These are phyloP conservation scores for Odontomachus brunneus DNA, from an alignment of 1,140 invertebrate genomes.

Conservation along the genomic window DNA sequence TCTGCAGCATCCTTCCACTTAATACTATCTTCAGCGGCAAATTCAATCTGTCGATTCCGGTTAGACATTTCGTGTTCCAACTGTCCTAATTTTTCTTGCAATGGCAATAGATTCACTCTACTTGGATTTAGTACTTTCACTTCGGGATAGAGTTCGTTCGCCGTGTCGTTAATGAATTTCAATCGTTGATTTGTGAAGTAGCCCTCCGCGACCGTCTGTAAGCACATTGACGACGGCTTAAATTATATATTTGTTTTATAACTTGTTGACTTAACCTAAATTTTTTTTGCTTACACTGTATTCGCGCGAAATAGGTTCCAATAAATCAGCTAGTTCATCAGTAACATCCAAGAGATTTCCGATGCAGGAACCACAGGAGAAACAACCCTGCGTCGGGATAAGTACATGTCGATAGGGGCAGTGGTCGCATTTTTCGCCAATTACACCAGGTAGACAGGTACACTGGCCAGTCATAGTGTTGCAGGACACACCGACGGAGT, in stretches of 20 bases:
- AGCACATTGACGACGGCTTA: constrained; percentile 56
- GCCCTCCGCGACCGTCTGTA: constrained; percentile 89
- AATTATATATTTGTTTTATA: neutral
- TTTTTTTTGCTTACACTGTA: constrained; percentile 87
- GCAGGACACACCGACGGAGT: constrained; percentile 95
- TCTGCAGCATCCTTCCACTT: constrained; percentile 86
- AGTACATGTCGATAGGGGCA: constrained; percentile 94
- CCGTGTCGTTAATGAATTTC: constrained; percentile 90
- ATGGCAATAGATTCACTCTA: constrained; percentile 87
- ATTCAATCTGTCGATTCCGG: constrained; percentile 87
- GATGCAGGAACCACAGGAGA: constrained; percentile 95
- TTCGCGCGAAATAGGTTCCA: constrained; percentile 89
- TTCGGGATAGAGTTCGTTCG: constrained; percentile 87
- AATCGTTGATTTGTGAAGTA: constrained; percentile 92
- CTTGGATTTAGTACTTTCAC: constrained; percentile 89
- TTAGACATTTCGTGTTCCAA: constrained; percentile 87
- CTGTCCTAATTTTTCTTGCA: constrained; percentile 86
- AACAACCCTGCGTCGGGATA: constrained; percentile 89
- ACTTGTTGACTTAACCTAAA: neutral
- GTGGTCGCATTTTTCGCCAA: constrained; percentile 97
- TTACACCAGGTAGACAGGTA: constrained; percentile 96
- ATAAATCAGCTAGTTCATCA: constrained; percentile 88
- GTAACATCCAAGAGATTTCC: constrained; percentile 95
- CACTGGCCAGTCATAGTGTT: constrained; percentile 96
- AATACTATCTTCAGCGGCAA: constrained; percentile 82